Percentiles rank a stretch among this genome's conserved stretches.
These are phyloP conservation scores for Pachyseris speciosa DNA, from an alignment of 64 coral and sea anemone species.

Conservation along the genomic window DNA sequence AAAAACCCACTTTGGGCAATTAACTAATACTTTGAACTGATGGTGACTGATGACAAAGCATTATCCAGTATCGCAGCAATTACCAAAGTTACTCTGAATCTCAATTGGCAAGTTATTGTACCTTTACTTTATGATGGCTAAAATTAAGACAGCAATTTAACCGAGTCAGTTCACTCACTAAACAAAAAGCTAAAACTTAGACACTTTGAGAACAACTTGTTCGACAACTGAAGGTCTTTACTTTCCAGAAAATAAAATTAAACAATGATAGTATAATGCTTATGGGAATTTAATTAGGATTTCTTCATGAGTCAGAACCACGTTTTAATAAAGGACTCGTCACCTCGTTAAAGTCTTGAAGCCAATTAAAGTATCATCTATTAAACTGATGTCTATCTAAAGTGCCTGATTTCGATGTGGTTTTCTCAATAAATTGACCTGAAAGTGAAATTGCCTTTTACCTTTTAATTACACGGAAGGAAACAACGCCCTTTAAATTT, in stretches of 20 bases:
- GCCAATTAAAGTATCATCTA: conserved; percentile 2
- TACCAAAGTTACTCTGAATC: background rate
- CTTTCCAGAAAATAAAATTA: background rate
- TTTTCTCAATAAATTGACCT: background rate
- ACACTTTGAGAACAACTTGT: no score
- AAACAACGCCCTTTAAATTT: no score
- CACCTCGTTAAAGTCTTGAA: conserved; percentile 28
- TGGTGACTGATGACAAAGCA: background rate
- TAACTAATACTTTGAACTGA: background rate
- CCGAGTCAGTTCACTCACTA: no score
- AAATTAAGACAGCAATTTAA: no score
- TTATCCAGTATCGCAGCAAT: background rate
- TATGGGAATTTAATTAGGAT: background rate
- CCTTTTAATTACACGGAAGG: background rate
- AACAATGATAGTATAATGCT: background rate
- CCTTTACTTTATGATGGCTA: no score
- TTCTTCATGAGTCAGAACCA: conserved; percentile 1
- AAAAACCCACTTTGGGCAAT: background rate
- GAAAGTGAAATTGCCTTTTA: background rate
- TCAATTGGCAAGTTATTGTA: no score
- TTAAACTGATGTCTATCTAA: background rate
- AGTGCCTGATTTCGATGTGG: background rate
- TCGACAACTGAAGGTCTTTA: background rate
- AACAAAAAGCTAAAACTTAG: no score
- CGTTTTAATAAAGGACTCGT: conserved; percentile 7